phyloP scores from a whole-genome alignment of 2,113 vertebrate genomes.

The Euleptes europaea region DNA sequence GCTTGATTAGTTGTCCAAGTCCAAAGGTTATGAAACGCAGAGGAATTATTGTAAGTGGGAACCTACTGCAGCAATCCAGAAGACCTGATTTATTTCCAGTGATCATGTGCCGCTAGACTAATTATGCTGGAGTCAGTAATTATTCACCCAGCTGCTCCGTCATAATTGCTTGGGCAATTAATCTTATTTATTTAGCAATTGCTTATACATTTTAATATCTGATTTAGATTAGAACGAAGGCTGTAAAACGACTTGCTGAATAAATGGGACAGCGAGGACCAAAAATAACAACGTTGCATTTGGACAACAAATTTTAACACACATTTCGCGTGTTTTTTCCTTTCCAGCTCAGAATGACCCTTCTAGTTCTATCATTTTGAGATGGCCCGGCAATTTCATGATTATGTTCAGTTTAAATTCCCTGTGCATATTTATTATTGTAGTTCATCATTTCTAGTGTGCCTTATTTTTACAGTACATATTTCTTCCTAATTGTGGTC shows the following conservation, averaged over 20 bases:
- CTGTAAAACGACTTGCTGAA: background rate
- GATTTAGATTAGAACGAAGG: background rate
- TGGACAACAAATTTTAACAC: background rate
- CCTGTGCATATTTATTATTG: background rate
- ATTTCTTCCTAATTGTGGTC: background rate
- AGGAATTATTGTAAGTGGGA: background rate
- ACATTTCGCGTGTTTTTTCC: background rate
- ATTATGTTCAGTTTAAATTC: background rate
- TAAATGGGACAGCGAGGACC: background rate
- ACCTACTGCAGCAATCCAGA: background rate
- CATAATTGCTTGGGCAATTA: background rate
- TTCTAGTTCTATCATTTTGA: background rate
- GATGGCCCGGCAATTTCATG: background rate
- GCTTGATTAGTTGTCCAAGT: constrained; percentile 14
- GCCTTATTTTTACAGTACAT: background rate
- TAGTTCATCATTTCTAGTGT: background rate
- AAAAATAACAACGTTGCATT: background rate
- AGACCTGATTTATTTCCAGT: background rate
- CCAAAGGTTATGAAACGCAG: background rate
- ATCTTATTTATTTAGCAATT: constrained; percentile 22
- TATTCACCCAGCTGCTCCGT: background rate
- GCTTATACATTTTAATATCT: constrained; percentile 30
- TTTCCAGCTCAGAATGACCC: background rate
- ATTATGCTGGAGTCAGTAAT: background rate
- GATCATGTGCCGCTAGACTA: background rate